Base-by-base conservation (phyloP, 2,113 vertebrate genomes). In the Halichoeres trimaculatus region DNA sequence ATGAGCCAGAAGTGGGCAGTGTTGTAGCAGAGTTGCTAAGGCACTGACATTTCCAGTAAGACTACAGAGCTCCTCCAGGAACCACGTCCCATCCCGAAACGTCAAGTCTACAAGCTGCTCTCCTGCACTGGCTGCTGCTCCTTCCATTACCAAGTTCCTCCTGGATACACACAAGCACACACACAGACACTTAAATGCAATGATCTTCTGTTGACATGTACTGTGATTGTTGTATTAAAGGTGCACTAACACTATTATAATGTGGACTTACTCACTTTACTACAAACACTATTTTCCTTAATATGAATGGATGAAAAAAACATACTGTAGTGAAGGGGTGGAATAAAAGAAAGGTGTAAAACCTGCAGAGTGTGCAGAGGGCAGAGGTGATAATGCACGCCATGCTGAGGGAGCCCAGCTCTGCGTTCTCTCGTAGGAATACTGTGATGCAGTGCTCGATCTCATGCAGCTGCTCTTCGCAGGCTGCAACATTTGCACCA, bases 111-210 rank as follows among this genome's bases (percentile, higher is more conserved):
- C 95, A 64, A 99, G 93, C 41, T 99, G 98, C 70, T 98, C 97
- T 24, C 96, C 97, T 1, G 98, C 98, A 47, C 96, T 96, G 0
- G 96, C 96, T 0, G 98, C 98, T 0, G 97, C 98, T 0, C 95
- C 96, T 88, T 99, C 98, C 98, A 99, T 99, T 91, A 98, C 97
- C 73, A 99, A 90, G 83, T 98, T 99, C 2, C 97, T 94, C 81
- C 98, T 99, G 50, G 0, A 20, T 6, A 47, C 11, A 24, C 43
- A 23, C 5, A 45, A 45, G 19, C 5, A 38, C 20, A 26, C 30
- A 30, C 30, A 38, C 20, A 26, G 3, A 30, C 30, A 30, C 30
- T 30, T 6, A 14, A 19, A 19, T 8, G 34, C 38, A 26, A 26
- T 36, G 1, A 53, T 8, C 8, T n/a, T 16, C 35, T 38, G 48